phyloP scores from a whole-genome alignment of 1,140 invertebrate genomes.

The Globodera ellingtonae region DNA sequence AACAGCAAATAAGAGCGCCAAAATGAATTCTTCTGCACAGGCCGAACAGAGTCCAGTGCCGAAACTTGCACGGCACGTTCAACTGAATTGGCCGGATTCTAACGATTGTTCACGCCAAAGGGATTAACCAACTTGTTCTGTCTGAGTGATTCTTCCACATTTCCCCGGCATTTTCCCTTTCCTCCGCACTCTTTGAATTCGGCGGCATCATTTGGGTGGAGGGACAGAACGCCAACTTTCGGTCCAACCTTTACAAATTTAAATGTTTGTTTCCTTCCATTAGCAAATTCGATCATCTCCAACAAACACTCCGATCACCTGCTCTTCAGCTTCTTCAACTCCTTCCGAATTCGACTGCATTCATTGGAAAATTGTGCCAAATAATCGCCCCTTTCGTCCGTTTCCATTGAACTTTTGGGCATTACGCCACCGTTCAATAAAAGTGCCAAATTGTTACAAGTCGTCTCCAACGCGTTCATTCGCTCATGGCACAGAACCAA shows the following conservation, averaged over 20 bases:
- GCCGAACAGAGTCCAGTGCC: constrained; percentile 7
- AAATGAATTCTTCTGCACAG: background rate
- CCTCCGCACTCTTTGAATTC: background rate
- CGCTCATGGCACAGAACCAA: constrained; percentile 42
- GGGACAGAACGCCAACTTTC: constrained; percentile 13
- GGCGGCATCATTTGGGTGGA: background rate
- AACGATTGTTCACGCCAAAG: too few species aligned
- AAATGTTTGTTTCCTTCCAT: constrained; percentile 21
- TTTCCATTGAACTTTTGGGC: background rate
- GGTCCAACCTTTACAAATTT: constrained; percentile 10
- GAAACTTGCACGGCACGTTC: constrained; percentile 6
- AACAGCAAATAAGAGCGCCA: constrained; percentile 19
- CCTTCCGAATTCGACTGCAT: constrained; percentile 20
- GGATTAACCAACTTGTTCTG: too few species aligned
- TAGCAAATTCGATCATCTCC: background rate
- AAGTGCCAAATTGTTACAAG: constrained; percentile 38
- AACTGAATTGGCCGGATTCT: background rate
- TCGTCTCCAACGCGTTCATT: constrained; percentile 43
- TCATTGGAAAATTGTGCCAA: constrained; percentile 16
- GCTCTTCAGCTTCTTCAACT: constrained; percentile 20
- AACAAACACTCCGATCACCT: background rate
- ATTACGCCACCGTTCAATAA: constrained; percentile 10
- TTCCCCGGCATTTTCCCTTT: background rate
- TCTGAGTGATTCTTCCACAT: constrained; percentile 1
- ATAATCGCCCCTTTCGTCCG: background rate